Percentiles rank a stretch among this genome's conserved stretches.
Evolutionary conservation across 2,797 vertebrate genomes (phyloP).

Genomic region (Sebastes flavidus): DNA sequence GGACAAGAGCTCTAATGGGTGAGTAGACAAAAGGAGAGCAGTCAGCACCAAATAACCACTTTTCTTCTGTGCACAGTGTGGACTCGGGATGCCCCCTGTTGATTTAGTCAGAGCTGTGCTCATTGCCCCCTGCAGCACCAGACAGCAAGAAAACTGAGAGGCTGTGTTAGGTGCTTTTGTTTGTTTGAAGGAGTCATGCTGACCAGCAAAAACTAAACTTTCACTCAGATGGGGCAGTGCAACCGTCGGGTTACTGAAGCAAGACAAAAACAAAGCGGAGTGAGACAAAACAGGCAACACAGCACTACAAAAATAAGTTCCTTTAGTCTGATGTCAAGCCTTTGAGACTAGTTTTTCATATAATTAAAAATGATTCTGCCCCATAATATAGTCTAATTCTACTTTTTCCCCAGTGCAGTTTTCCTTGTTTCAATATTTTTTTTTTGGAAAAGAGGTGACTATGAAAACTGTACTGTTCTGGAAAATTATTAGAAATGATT

Average conservation of each 20-base stretch:
- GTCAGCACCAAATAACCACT: neutral
- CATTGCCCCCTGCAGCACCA: constrained; percentile 6
- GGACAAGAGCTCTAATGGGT: constrained; percentile 80
- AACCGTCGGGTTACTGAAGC: neutral
- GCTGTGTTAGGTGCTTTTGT: neutral
- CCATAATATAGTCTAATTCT: neutral
- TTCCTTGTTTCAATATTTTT: neutral
- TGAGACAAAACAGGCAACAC: neutral
- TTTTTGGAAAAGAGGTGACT: neutral
- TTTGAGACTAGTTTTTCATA: neutral
- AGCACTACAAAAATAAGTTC: neutral
- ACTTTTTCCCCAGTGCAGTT: neutral
- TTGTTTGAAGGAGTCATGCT: constrained; percentile 7
- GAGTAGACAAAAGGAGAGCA: constrained; percentile 43
- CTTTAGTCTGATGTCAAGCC: neutral
- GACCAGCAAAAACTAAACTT: neutral
- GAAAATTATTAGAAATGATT: too few species aligned
- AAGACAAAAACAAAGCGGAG: neutral
- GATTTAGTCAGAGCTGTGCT: constrained; percentile 31
- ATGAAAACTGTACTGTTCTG: neutral
- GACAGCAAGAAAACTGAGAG: neutral
- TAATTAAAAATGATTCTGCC: neutral
- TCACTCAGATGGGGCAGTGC: neutral
- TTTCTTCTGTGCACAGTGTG: neutral
- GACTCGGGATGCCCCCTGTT: constrained; percentile 27